Evolutionary conservation across 2,113 vertebrate species (phyloP).

Genomic region (Hippocampus mohnikei): DNA sequence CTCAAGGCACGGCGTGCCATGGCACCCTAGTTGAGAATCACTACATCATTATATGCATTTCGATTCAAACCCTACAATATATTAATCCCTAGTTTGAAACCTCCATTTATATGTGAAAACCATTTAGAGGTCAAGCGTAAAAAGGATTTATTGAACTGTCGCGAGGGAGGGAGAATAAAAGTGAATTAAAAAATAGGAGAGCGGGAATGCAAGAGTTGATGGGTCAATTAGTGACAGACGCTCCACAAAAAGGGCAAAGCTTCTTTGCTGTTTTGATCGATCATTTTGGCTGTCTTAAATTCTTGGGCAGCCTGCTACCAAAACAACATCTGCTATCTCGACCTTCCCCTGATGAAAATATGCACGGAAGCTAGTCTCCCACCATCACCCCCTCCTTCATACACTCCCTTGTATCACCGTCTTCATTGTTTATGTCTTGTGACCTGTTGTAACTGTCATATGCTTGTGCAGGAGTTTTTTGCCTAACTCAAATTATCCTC

Average conservation of each 20-base stretch:
- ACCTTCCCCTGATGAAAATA: no score
- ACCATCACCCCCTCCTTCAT: no score
- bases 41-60: neutral
- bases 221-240: conserved; percentile 10
- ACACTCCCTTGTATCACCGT: no score
- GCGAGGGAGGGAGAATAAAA: conserved; percentile 11
- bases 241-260: conserved; percentile 21
- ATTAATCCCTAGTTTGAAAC: conserved; percentile 19
- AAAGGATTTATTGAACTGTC: conserved; percentile 7
- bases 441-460: no score
- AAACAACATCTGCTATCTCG: no score
- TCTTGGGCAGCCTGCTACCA: no score
- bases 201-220: conserved; percentile 11
- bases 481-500: no score
- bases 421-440: no score
- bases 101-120: neutral
- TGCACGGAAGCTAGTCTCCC: no score
- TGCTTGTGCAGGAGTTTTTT: no score
- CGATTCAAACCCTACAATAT: conserved; percentile 15
- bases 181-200: neutral
- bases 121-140: neutral
- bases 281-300: no score
- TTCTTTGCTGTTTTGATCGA: conserved; percentile 27
- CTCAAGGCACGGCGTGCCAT: neutral
- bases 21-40: no score